phyloP scores from a whole-genome alignment of 2,797 vertebrate genomes.

The Gymnoscopelus braueri region DNA sequence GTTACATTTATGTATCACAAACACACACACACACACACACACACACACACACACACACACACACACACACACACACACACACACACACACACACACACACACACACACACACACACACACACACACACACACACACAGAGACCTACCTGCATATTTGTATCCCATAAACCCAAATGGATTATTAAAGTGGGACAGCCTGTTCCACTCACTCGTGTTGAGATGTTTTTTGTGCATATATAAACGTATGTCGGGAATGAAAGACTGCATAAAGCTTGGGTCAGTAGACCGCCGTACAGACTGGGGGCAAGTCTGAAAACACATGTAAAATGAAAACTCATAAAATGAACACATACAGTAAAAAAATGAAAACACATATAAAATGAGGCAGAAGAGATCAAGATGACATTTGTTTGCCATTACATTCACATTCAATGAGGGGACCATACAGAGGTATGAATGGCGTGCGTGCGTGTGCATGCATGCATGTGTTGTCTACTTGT shows the following conservation, averaged over 20 bases:
- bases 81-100: slow-evolving; percentile 76
- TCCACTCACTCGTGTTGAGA: slow-evolving; percentile 85
- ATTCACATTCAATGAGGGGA: not conserved
- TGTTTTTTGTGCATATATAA: slow-evolving; percentile 82
- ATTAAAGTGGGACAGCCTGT: slow-evolving; percentile 86
- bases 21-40: not conserved
- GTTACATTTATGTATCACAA: not conserved
- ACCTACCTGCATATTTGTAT: slow-evolving; percentile 74
- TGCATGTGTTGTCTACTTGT: too few relatives aligned
- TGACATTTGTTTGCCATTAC: not conserved
- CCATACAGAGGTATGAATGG: not conserved
- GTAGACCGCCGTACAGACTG: slow-evolving; percentile 78
- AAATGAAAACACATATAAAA: too few relatives aligned
- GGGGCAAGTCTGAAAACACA: slow-evolving; percentile 78
- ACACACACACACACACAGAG: not conserved
- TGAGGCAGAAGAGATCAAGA: too few relatives aligned
- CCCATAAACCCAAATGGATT: slow-evolving; percentile 91
- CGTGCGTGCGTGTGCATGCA: too few relatives aligned
- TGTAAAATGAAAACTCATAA: not conserved
- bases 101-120: not conserved
- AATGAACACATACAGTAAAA: not conserved
- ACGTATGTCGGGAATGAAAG: slow-evolving; percentile 83
- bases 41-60: not conserved
- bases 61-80: not conserved
- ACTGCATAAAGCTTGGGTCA: slow-evolving; percentile 75